Base-by-base conservation (phyloP, 2,888 invertebrate species). In the Rotaria macrura region DNA sequence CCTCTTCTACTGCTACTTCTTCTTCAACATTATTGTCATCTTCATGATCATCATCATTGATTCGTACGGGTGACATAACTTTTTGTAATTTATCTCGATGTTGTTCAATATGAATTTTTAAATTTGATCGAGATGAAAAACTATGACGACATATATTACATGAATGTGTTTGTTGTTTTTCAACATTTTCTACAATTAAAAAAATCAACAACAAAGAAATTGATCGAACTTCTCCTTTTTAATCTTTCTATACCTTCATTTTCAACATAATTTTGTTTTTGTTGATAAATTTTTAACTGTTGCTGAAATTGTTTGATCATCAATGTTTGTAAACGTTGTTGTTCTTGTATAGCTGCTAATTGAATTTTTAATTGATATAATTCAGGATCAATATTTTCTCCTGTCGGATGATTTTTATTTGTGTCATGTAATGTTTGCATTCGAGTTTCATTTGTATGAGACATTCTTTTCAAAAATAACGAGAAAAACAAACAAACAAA, bases 301-400 rank as follows among this genome's bases (percentile, higher is more conserved):
- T 65, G 52, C 49, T 85, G 83, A 49, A 85, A 65, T 72, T 85
- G 83, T 84, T 85, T 84, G 10, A 85, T 85, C 38, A 85, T 84
- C 34, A 84, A 57, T 17, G 83, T 49, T 52, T 85, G 85, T n/a
- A 84, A 38, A 49, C 83, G 57, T 84, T 85, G 85, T 38, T 85
- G 85, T 25, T 83, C 23, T 65, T 85, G 84, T 57, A 85, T 85
- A 49, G 57, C 83, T 65, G 83, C 65, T 49, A 85, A 65, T 29
- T 55, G 47, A 38, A 84, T 84, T 85, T 85, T 49, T 23, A 85
- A 79, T 85, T 85, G 79, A 79, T 79, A 40, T 40, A 79, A 43
- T 25, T 79, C 79, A 3, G 79, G 79, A 79, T 65, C 65, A 29
- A 65, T 34, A 65, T 65, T 65, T 65, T 65, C 65, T 65, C 65